These are phyloP conservation scores for Alloplasta piceator DNA, from an alignment of 2,888 invertebrate genomes.

Conservation along the genomic window DNA sequence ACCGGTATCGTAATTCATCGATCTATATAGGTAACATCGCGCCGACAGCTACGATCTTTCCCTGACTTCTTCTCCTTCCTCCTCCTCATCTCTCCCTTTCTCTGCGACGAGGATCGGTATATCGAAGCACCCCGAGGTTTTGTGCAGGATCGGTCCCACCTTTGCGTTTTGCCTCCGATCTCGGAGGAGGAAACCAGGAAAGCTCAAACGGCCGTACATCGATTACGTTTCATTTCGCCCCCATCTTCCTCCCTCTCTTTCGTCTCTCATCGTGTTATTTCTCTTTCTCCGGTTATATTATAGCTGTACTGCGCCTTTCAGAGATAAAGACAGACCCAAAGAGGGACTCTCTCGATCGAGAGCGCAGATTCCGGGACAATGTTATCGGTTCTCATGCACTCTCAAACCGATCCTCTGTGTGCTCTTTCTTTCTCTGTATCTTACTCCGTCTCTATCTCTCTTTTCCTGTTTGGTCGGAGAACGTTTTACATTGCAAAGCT, in stretches of 20 bases:
- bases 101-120: constrained; percentile 1
- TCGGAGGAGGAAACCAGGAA: constrained; percentile 50
- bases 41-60: constrained; percentile 24
- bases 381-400: constrained; percentile 63
- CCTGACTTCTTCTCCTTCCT: constrained; percentile 1
- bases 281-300: no score
- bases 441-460: constrained; percentile 12
- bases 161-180: constrained; percentile 20
- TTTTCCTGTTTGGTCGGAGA: constrained; percentile 1
- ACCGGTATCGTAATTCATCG: constrained; percentile 63
- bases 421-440: constrained; percentile 2
- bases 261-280: constrained; percentile 42
- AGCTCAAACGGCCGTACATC: constrained; percentile 45
- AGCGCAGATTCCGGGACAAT: constrained; percentile 61
- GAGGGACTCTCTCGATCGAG: constrained; percentile 53
- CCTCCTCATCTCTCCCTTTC: not conserved
- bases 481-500: constrained; percentile 53
- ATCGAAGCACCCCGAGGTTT: not conserved
- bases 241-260: constrained; percentile 26
- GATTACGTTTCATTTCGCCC: constrained; percentile 56
- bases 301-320: no score
- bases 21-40: constrained; percentile 28
- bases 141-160: constrained; percentile 37
- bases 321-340: not conserved
- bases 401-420: constrained; percentile 2